These are phyloP conservation scores for Myripristis murdjan DNA, from an alignment of 2,797 vertebrate genomes.

Conservation along the genomic window DNA sequence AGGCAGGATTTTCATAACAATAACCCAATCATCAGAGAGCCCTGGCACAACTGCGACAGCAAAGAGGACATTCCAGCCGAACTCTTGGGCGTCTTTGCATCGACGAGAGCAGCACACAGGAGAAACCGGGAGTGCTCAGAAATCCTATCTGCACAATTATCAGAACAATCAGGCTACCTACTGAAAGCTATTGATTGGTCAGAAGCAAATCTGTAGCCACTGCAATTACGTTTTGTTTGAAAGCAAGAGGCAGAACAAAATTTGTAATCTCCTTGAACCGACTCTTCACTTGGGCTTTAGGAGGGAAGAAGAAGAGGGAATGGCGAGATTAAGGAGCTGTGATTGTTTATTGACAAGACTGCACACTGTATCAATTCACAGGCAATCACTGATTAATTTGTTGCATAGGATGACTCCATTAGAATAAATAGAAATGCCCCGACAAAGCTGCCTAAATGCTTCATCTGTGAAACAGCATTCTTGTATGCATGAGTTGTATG, in stretches of 20 bases:
- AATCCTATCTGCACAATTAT: neutral
- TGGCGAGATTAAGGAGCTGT: conserved; percentile 37
- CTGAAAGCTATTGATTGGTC: conserved; percentile 46
- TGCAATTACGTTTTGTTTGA: conserved; percentile 41
- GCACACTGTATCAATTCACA: conserved; percentile 30
- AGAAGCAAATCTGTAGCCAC: conserved; percentile 28
- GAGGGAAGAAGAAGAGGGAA: conserved; percentile 16
- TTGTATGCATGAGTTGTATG: neutral
- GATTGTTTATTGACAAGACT: conserved; percentile 73
- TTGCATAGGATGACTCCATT: conserved; percentile 27
- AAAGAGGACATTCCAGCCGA: neutral
- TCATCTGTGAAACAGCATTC: too few relatives aligned
- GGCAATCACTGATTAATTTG: conserved; percentile 27
- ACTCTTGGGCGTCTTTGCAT: neutral
- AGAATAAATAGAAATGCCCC: conserved; percentile 2
- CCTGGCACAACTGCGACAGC: neutral
- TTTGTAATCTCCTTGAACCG: conserved; percentile 39
- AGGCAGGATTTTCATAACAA: conserved; percentile 38
- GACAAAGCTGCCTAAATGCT: conserved; percentile 22
- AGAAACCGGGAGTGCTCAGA: neutral
- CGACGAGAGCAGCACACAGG: neutral
- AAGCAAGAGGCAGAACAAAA: conserved; percentile 43
- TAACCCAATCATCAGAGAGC: conserved; percentile 11
- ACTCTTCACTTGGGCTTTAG: neutral
- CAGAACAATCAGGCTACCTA: conserved; percentile 34